Evolutionary conservation across 30 jellyfish, hydroid and myxozoan genomes (phyloP), one percentile per base, ranked within the genome.

Genomic region (Morbakka virulenta): DNA sequence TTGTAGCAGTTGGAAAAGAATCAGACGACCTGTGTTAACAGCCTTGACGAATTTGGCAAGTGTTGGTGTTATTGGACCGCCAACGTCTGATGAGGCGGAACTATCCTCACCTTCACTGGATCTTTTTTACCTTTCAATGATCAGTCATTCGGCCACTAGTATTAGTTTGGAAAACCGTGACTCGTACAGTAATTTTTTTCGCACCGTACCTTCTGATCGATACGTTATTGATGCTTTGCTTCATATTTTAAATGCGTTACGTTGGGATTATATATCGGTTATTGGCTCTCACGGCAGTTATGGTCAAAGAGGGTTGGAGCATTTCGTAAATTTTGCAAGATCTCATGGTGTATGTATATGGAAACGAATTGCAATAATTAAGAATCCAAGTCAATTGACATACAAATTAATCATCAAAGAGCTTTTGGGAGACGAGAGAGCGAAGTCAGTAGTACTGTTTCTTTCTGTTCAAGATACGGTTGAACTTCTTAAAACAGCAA

Each of bases 161-260:
- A 25, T 76, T 1, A 64, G 50, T 2, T 64, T 86, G 23, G 96
- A 86, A 32, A 75, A 86, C 71, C 36, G 88, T 29, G 17, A 50
- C 57, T 53, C 72, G 0, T 86, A 86, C 70, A 24, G 33, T 21
- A 86, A 77, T 48, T 70, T 86, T 64, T 86, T 51, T 76, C 80
- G 97, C 36, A 92, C 94, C 22, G 85, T 86, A 20, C 98, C 96
- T 12, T 80, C 96, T 2, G 89, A 92, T 57, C 14, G 52, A 1
- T 13, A 72, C 30, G 94, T 76, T 50, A 69, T 84, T 12, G 23
- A 74, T 12, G 96, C 94, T 17, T 28, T 85, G 22, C 76, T 80
- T 11, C 89, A 81, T 50, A 63, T 92, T 51, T 6, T 83, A 17
- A 68, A 20, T 3, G 20, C 75, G 22, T 83, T 89, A 49, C 65